Conservation (phyloP, 2,888 invertebrate species). For the Lycia hirtaria region DNA sequence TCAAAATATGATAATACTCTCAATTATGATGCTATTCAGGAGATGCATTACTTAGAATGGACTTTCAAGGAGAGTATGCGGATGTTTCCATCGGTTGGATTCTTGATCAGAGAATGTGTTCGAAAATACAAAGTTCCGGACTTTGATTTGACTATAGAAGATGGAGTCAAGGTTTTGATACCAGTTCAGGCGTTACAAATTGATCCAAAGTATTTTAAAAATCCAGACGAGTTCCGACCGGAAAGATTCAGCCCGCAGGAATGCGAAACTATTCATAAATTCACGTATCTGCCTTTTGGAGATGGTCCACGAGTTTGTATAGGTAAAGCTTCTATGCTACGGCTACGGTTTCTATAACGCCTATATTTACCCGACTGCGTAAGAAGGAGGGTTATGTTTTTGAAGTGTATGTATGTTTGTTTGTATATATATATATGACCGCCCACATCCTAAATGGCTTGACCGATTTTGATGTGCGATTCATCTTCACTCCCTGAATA, state of each 20-base stretch:
- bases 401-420: no score
- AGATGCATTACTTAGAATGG: slow-evolving; percentile 62
- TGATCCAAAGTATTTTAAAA: slow-evolving; percentile 60
- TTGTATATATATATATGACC: no score
- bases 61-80: slow-evolving; percentile 63
- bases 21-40: slow-evolving; percentile 60
- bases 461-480: no score
- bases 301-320: slow-evolving; percentile 63
- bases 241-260: slow-evolving; percentile 58
- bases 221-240: slow-evolving; percentile 60
- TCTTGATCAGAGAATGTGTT: slow-evolving; percentile 53
- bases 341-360: no score
- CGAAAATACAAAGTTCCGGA: slow-evolving; percentile 58
- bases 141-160: slow-evolving; percentile 53
- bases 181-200: slow-evolving; percentile 63
- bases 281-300: slow-evolving; percentile 62
- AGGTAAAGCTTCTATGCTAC: slow-evolving; percentile 46
- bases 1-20: slow-evolving; percentile 52
- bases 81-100: slow-evolving; percentile 65
- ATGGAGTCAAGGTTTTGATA: slow-evolving; percentile 55
- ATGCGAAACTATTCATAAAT: slow-evolving; percentile 46
- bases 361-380: no score
- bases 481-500: no score
- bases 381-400: no score
- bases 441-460: no score